A percentile compares a stretch with the other conserved stretches of the same genome.
Evolutionary conservation across 1,140 invertebrate genomes (phyloP).

Genomic region (Drosophila insularis): DNA sequence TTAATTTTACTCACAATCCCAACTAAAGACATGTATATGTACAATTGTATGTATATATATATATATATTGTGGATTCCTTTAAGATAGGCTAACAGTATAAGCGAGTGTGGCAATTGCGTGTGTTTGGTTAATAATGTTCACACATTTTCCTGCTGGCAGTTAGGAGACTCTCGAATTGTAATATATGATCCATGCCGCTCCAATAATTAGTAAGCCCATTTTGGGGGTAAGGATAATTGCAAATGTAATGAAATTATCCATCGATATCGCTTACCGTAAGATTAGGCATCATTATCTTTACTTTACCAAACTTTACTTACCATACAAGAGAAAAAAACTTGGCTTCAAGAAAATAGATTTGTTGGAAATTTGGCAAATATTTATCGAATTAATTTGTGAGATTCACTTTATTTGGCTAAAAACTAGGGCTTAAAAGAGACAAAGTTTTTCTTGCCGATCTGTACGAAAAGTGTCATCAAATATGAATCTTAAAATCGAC

Average conservation of each 20-base stretch:
- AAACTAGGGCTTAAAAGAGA: no score
- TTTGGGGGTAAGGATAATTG: constrained; percentile 28
- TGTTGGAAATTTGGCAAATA: no score
- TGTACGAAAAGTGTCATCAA: no score
- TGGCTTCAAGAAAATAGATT: no score
- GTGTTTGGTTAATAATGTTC: constrained; percentile 30
- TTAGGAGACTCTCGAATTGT: constrained; percentile 21
- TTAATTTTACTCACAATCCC: constrained; percentile 51
- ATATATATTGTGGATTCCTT: constrained; percentile 21
- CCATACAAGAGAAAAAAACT: no score
- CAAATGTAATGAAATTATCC: constrained; percentile 11
- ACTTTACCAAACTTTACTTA: no score
- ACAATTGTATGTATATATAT: neutral
- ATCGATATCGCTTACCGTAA: neutral
- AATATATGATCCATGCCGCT: constrained; percentile 45
- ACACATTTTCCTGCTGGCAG: neutral
- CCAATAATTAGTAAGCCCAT: constrained; percentile 41
- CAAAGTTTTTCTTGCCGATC: no score
- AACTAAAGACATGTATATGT: no score
- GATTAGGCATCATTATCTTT: neutral
- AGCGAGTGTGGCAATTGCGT: constrained; percentile 57
- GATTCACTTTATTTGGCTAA: no score
- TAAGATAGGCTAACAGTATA: no score
- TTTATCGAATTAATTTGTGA: no score
- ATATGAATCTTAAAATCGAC: no score